Conservation (phyloP, 2,888 invertebrate species). For the Ditula angustiorana region DNA sequence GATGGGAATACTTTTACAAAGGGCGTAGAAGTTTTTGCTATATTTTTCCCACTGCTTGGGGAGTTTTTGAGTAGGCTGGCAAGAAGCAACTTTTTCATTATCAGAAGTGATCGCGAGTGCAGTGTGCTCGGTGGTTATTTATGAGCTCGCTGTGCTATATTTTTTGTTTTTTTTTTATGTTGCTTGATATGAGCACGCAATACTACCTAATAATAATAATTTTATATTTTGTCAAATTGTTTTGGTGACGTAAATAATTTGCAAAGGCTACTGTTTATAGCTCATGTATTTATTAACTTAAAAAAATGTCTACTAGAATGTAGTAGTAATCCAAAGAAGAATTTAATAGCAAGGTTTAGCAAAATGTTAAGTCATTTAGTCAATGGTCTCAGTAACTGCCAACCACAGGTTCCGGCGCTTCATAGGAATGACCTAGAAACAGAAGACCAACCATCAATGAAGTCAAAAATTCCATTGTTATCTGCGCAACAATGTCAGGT, state of each 20-base stretch:
- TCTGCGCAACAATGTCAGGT: background rate
- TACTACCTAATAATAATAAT: background rate
- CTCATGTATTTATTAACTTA: no score
- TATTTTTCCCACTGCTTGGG: constrained; percentile 28
- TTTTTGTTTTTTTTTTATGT: constrained; percentile 15
- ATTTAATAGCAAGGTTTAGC: no score
- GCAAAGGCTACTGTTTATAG: no score
- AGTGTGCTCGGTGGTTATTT: constrained; percentile 25
- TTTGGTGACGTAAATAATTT: no score
- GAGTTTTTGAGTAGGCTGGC: constrained; percentile 31
- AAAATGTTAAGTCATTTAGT: no score
- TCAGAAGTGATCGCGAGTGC: constrained; percentile 36
- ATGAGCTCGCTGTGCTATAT: constrained; percentile 20
- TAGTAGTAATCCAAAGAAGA: no score
- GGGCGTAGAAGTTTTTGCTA: constrained; percentile 34
- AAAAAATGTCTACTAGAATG: no score
- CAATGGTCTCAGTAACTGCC: no score
- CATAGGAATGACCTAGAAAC: background rate
- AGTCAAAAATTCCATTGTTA: background rate
- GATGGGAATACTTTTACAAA: constrained; percentile 39
- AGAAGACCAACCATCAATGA: background rate
- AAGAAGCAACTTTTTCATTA: constrained; percentile 36
- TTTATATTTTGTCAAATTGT: background rate
- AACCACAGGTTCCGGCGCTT: background rate
- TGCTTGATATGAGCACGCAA: background rate